Base-by-base conservation (phyloP, 2,797 vertebrate genomes). In the Chaenodraco wilsoni region DNA sequence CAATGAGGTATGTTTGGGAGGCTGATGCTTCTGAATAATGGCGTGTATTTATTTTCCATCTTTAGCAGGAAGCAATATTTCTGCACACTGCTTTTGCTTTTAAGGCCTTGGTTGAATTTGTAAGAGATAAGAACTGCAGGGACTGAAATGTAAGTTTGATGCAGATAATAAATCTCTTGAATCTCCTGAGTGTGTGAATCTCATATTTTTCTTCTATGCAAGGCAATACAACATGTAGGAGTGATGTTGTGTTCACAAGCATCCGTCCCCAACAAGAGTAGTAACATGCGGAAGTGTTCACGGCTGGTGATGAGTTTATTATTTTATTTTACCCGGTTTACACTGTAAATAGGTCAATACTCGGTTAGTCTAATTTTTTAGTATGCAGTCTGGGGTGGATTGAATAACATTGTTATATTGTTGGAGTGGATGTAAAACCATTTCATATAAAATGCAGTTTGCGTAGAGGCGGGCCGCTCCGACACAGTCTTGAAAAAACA, bases 31-130 rank as follows among this genome's bases (percentile, higher is more conserved):
- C 15, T 23, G 8, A 68, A 66, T 40, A 1, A 9, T 17, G n/a
- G 10, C 17, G 63, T 67, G 40, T 43, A 52, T 79, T 60, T 27
- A 45, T 68, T 71, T 37, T 37, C 19, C 19, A 33, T 65, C 59
- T 54, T 48, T 1, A 13, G 63, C 54, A 46, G 49, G 45, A 77
- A 45, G 58, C 23, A 5, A 41, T 9, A 65, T 40, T 49, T 65
- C 59, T 46, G 19, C 21, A 52, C 31, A 5, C 59, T 33, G 19
- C 45, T 65, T 21, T 65, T 49, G 44, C 10, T 51, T 74, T 74
- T 4, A 12, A 67, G 41, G 40, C 16, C 31, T 65, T 45, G 44
- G 37, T 44, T 15, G 40, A 33, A 10, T 15, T 43, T 59, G 21
- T 45, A 27, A 37, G n/a, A 40, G 14, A 50, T 41, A 58, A 48